Evolutionary conservation across 2,797 vertebrate genomes (phyloP).

Genomic region (Amphiprion clarkii): DNA sequence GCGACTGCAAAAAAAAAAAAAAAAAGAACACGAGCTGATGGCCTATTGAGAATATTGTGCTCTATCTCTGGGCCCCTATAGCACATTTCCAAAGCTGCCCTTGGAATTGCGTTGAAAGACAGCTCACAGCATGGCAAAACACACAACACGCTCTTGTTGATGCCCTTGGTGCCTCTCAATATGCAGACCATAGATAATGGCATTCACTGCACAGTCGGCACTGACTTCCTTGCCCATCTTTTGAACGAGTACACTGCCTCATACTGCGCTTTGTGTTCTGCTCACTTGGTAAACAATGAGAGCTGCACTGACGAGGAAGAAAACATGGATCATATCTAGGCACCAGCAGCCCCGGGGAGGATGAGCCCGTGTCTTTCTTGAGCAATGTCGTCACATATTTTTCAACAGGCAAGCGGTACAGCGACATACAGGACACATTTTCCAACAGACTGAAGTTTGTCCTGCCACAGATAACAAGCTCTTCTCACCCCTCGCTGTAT

Average conservation of each 20-base stretch:
- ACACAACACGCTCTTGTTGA: conserved; percentile 77
- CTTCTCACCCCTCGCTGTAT: conserved; percentile 29
- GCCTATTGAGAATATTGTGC: conserved; percentile 81
- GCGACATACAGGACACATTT: conserved; percentile 34
- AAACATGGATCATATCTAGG: conserved; percentile 61
- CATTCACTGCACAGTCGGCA: conserved; percentile 74
- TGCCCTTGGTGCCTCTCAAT: conserved; percentile 78
- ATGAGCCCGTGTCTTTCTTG: conserved; percentile 32
- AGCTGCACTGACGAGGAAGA: conserved; percentile 38
- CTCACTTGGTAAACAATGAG: conserved; percentile 72
- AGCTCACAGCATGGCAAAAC: conserved; percentile 77
- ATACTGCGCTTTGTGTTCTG: conserved; percentile 71
- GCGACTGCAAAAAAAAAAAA: conserved; percentile 30
- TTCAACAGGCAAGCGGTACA: conserved; percentile 42
- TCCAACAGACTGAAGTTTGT: conserved; percentile 45
- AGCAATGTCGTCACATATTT: conserved; percentile 54
- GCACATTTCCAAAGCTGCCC: conserved; percentile 74
- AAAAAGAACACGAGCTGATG: conserved; percentile 75
- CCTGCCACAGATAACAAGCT: conserved; percentile 66
- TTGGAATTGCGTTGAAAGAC: conserved; percentile 78
- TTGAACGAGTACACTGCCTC: conserved; percentile 59
- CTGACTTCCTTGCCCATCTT: conserved; percentile 71
- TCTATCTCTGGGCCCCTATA: conserved; percentile 71
- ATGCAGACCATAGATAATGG: conserved; percentile 75
- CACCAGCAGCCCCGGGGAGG: conserved; percentile 37